phyloP scores from a whole-genome alignment of 2,113 vertebrate genomes.

The Plotosus lineatus region DNA sequence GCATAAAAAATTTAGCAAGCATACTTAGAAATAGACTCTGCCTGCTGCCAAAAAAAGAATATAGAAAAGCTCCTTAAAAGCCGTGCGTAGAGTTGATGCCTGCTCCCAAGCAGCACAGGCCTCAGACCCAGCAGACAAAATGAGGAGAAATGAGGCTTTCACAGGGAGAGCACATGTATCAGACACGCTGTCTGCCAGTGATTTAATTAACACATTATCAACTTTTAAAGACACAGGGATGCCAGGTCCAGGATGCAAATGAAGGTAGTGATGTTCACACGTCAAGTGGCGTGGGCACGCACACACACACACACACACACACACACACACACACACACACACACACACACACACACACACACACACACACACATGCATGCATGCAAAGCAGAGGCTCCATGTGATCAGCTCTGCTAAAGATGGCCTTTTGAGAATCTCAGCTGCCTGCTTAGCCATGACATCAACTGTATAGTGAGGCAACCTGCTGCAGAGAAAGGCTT shows the following conservation, averaged over 20 bases:
- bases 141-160: slow-evolving; percentile 43
- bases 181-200: slow-evolving; percentile 84
- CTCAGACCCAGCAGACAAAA: slow-evolving; percentile 57
- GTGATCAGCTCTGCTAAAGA: slow-evolving; percentile 50
- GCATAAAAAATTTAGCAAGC: slow-evolving; percentile 87
- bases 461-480: not conserved
- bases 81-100: slow-evolving; percentile 7
- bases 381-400: slow-evolving; percentile 60
- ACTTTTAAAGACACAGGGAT: slow-evolving; percentile 77
- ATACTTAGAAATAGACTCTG: slow-evolving; percentile 73
- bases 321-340: slow-evolving; percentile 37
- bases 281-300: slow-evolving; percentile 52
- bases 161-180: slow-evolving; percentile 76
- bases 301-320: slow-evolving; percentile 38
- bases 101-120: slow-evolving; percentile 38
- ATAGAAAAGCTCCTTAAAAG: slow-evolving; percentile 31
- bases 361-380: slow-evolving; percentile 23
- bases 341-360: slow-evolving; percentile 28
- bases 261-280: slow-evolving; percentile 63
- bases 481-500: not conserved
- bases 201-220: slow-evolving; percentile 89
- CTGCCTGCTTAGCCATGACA: slow-evolving; percentile 19
- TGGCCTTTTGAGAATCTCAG: slow-evolving; percentile 47
- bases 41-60: slow-evolving; percentile 55
- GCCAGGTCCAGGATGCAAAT: slow-evolving; percentile 74